Conservation (phyloP, 2,113 vertebrate species). For the Thamnaconus septentrionalis region DNA sequence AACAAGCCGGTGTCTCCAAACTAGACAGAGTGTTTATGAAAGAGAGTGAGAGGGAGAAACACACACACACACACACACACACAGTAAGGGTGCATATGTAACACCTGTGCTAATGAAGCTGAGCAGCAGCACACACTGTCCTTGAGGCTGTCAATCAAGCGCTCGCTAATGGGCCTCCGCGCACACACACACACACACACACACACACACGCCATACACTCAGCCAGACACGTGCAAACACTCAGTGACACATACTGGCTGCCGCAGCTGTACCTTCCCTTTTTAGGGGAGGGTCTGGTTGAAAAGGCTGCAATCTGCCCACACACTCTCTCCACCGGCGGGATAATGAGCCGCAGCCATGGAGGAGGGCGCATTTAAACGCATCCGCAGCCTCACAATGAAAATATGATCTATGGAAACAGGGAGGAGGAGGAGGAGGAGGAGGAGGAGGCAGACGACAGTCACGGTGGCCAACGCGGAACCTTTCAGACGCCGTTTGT, state of each 20-base stretch:
- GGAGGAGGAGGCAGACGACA: neutral
- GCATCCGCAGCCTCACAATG: too few species aligned
- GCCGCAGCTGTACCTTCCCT: neutral
- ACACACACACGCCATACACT: conserved; percentile 5
- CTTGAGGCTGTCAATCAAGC: conserved; percentile 48
- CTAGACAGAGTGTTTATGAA: neutral
- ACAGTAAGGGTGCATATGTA: neutral
- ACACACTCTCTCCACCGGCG: conserved; percentile 17
- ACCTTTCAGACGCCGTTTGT: too few species aligned
- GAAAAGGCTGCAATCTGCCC: neutral
- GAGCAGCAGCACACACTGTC: conserved; percentile 39
- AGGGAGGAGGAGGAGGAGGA: neutral
- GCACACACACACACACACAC: conserved; percentile 15
- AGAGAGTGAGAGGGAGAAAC: neutral
- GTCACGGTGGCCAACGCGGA: too few species aligned
- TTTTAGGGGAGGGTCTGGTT: neutral
- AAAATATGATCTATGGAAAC: too few species aligned
- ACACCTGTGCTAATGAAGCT: conserved; percentile 48
- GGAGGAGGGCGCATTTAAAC: neutral
- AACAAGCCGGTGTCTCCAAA: too few species aligned
- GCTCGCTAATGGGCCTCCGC: conserved; percentile 33
- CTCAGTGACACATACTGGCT: neutral
- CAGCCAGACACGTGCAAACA: conserved; percentile 10
- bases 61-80: neutral
- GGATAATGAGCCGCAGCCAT: conserved; percentile 5